phyloP scores from a whole-genome alignment of 2,888 invertebrate species.

The Leptothorax acervorum region DNA sequence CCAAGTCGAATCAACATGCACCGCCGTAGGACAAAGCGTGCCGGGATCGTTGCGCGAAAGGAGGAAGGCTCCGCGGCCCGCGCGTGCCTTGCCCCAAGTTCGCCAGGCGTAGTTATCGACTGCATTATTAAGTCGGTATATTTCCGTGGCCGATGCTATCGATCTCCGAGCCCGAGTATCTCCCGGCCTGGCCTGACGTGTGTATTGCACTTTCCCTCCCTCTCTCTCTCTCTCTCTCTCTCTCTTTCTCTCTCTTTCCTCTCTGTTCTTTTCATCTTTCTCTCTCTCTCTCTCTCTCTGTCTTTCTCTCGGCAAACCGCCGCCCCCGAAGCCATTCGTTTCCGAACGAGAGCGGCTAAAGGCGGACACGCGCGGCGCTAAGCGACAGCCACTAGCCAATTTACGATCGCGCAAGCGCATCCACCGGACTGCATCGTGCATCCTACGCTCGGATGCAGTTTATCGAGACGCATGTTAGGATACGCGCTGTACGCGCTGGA shows the following conservation, averaged over 20 bases:
- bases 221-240: not conserved
- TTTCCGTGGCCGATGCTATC: conserved; percentile 78
- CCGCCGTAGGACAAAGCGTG: not conserved
- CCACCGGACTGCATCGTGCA: conserved; percentile 57
- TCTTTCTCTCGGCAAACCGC: conserved; percentile 41
- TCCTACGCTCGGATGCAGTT: conserved; percentile 66
- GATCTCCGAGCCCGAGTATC: conserved; percentile 72
- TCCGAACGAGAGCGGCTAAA: conserved; percentile 72
- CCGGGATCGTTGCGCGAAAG: not conserved
- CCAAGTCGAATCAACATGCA: not conserved
- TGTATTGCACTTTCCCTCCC: conserved; percentile 14
- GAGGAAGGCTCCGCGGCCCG: conserved; percentile 41
- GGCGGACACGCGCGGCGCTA: conserved; percentile 73
- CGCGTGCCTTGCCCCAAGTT: conserved; percentile 48
- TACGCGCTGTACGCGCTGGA: conserved; percentile 22
- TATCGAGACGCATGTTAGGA: conserved; percentile 58
- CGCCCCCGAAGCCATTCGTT: conserved; percentile 68
- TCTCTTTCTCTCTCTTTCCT: not conserved
- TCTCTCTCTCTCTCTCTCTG: not conserved
- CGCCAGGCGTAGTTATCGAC: conserved; percentile 72
- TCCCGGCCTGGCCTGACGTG: conserved; percentile 58
- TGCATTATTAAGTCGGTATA: conserved; percentile 78
- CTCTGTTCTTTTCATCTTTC: not conserved
- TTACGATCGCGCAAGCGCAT: conserved; percentile 74
- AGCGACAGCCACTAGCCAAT: conserved; percentile 76